phyloP scores from a whole-genome alignment of 2,888 invertebrate genomes.

The Andricus curvator region DNA sequence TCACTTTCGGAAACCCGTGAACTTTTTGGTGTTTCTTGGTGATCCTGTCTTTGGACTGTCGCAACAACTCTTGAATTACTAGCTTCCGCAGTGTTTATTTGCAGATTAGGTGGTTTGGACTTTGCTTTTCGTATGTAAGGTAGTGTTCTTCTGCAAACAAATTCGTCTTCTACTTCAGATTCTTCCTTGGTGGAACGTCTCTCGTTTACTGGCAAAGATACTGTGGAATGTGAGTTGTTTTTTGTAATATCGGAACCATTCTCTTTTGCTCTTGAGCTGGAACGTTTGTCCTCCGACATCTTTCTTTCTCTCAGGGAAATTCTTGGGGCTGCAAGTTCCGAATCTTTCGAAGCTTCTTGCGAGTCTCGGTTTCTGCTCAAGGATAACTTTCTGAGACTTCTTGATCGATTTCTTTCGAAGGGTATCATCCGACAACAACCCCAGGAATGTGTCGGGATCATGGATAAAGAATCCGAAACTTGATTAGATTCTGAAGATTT shows the following conservation, averaged over 20 bases:
- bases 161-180: neutral
- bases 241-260: neutral
- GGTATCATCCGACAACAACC: slow-evolving; percentile 26
- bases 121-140: slow-evolving; percentile 50
- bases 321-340: neutral
- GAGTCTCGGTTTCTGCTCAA: neutral
- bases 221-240: neutral
- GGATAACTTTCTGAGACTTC: neutral
- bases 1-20: neutral
- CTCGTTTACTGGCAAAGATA: neutral
- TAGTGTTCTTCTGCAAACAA: slow-evolving; percentile 49
- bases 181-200: slow-evolving; percentile 20
- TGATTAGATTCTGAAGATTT: neutral
- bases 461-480: neutral
- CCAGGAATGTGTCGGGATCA: neutral
- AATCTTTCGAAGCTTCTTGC: neutral
- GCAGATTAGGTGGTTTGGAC: slow-evolving; percentile 42
- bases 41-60: neutral
- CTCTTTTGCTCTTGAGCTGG: slow-evolving; percentile 40
- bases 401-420: slow-evolving; percentile 7
- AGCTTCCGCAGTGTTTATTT: neutral
- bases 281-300: slow-evolving; percentile 19
- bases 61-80: too few species aligned
- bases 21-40: neutral
- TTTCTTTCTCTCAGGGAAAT: slow-evolving; percentile 31